Conservation (phyloP, 2,113 vertebrate species). For the Megaceryle maxima region DNA sequence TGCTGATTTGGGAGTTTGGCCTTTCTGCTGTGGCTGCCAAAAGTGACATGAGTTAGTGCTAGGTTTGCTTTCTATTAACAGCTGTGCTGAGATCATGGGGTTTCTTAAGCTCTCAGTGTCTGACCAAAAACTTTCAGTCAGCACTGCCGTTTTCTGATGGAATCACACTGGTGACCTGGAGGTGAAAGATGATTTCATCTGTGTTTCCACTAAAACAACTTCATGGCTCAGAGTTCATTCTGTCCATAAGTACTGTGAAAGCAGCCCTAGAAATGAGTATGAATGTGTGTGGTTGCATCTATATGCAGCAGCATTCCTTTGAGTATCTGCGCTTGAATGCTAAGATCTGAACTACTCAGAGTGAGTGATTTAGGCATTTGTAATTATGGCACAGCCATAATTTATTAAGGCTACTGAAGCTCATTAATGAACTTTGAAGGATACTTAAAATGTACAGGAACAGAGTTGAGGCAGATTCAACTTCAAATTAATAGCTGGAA, state of each 20-base stretch:
- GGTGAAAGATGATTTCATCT: constrained; percentile 62
- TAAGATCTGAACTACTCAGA: neutral
- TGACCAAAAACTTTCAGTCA: constrained; percentile 21
- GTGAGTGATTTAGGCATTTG: neutral
- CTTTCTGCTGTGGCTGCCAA: constrained; percentile 56
- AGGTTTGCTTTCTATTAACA: constrained; percentile 60
- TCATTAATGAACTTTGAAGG: constrained; percentile 10
- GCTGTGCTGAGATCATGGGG: constrained; percentile 61
- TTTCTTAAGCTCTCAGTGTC: constrained; percentile 59
- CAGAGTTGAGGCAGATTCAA: neutral
- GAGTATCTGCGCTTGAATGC: neutral
- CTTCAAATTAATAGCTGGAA: constrained; percentile 8
- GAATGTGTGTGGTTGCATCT: neutral
- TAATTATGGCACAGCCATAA: neutral
- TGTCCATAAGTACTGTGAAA: neutral
- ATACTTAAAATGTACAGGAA: neutral
- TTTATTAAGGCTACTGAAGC: neutral
- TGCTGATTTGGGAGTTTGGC: constrained; percentile 46
- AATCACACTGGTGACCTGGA: constrained; percentile 43
- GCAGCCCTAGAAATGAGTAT: neutral
- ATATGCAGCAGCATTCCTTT: neutral
- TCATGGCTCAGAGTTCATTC: constrained; percentile 2
- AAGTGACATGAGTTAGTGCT: constrained; percentile 56
- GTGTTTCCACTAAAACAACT: constrained; percentile 35
- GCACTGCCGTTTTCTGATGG: constrained; percentile 48